Percentiles rank a stretch among this genome's conserved stretches.
phyloP scores from a whole-genome alignment of 1,140 invertebrate species.

The Coenobita brevimanus region DNA sequence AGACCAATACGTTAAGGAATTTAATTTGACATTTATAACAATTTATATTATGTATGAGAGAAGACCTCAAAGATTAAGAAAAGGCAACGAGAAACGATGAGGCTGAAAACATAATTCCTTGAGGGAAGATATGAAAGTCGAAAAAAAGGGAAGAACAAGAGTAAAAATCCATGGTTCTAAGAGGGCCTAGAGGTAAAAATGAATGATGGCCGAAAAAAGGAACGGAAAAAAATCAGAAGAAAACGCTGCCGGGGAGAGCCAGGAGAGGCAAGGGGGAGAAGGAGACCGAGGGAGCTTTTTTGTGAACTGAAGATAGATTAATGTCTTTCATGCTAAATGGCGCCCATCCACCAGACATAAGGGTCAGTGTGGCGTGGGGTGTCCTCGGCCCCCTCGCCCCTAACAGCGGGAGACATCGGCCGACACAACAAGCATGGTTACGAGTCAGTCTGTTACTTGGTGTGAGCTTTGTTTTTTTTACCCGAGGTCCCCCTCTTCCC shows the following conservation, averaged over 20 bases:
- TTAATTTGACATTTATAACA: too few species aligned
- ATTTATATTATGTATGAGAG: too few species aligned
- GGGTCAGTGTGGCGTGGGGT: constrained; percentile 9
- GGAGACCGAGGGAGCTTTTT: background rate
- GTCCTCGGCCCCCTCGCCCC: background rate
- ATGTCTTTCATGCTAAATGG: constrained; percentile 40
- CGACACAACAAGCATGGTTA: constrained; percentile 26
- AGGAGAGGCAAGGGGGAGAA: background rate
- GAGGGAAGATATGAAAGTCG: too few species aligned
- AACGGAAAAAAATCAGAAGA: background rate
- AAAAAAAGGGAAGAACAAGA: too few species aligned
- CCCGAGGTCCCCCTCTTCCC: background rate
- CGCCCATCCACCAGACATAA: constrained; percentile 38
- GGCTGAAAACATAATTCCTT: too few species aligned
- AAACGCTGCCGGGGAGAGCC: background rate
- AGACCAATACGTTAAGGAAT: too few species aligned
- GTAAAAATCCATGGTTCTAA: too few species aligned
- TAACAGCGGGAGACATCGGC: background rate
- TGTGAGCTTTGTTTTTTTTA: background rate
- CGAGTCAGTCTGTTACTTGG: background rate
- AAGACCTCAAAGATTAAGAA: too few species aligned
- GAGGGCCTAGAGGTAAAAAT: too few species aligned
- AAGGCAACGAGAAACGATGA: too few species aligned
- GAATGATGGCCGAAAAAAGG: too few species aligned
- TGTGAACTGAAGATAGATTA: constrained; percentile 48